Evolutionary conservation across 2,888 invertebrate genomes (phyloP).

Genomic region (Thecophora atra): DNA sequence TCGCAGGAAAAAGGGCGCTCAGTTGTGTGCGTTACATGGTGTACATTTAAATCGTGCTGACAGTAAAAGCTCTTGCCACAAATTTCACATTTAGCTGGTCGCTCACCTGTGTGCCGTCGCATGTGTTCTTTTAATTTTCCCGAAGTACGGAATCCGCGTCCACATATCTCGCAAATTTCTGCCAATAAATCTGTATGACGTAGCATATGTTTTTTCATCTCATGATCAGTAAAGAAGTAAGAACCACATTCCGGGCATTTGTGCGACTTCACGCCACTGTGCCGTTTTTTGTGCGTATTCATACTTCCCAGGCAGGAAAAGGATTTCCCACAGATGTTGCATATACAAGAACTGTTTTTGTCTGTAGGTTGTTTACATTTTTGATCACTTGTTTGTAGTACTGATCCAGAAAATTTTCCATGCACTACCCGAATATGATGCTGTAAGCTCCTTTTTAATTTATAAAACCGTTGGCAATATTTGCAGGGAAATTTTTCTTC

Average conservation of each 20-base stretch:
- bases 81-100: slow-evolving; percentile 21
- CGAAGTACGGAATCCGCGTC: slow-evolving; percentile 56
- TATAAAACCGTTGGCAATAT: slow-evolving; percentile 54
- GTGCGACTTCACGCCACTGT: slow-evolving; percentile 60
- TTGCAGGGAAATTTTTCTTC: slow-evolving; percentile 54
- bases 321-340: slow-evolving; percentile 59
- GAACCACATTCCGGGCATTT: slow-evolving; percentile 57
- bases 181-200: slow-evolving; percentile 58
- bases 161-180: slow-evolving; percentile 58
- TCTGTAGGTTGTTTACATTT: neutral
- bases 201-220: slow-evolving; percentile 55
- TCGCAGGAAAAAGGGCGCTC: slow-evolving; percentile 42
- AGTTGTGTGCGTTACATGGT: slow-evolving; percentile 5
- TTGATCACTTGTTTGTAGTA: neutral
- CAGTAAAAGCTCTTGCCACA: slow-evolving; percentile 29
- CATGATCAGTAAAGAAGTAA: slow-evolving; percentile 57
- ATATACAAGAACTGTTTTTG: slow-evolving; percentile 44
- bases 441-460: slow-evolving; percentile 51
- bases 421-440: slow-evolving; percentile 50
- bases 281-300: slow-evolving; percentile 58
- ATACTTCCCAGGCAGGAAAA: slow-evolving; percentile 60
- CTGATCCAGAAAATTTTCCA: neutral
- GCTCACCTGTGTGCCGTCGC: slow-evolving; percentile 44
- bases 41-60: slow-evolving; percentile 14
- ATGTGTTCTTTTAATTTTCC: slow-evolving; percentile 59